Conservation (phyloP, 1,140 invertebrate genomes). For the Chironomus striatipennis region DNA sequence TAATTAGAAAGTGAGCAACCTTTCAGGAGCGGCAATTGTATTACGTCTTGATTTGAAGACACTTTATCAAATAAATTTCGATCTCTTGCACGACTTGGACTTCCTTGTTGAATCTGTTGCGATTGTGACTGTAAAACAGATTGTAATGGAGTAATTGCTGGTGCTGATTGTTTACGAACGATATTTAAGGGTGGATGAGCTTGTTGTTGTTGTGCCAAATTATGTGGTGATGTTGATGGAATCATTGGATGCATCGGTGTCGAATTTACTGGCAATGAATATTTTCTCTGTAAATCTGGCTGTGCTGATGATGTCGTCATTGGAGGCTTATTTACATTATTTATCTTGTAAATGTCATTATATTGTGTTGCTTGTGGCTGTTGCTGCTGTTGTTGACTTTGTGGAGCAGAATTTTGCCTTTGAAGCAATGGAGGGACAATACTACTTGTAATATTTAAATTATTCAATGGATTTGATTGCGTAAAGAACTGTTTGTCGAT, state of each 20-base stretch:
- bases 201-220: neutral
- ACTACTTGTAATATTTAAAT: neutral
- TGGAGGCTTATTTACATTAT: neutral
- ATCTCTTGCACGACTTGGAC: constrained; percentile 39
- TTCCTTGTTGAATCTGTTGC: constrained; percentile 27
- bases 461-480: constrained; percentile 20
- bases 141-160: neutral
- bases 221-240: neutral
- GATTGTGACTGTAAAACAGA: neutral
- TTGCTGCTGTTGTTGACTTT: neutral
- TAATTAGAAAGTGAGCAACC: constrained; percentile 27
- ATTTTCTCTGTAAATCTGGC: neutral
- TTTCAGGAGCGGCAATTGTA: constrained; percentile 37
- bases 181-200: neutral
- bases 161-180: constrained; percentile 14
- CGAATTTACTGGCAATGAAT: neutral
- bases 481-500: neutral
- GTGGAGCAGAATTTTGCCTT: neutral
- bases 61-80: constrained; percentile 38
- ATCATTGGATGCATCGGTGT: neutral
- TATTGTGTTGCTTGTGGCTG: neutral
- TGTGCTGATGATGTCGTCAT: neutral
- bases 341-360: neutral
- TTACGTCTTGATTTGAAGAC: constrained; percentile 30
- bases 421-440: neutral